phyloP scores from a whole-genome alignment of 2,888 invertebrate genomes.

The Rhagonycha fulva region DNA sequence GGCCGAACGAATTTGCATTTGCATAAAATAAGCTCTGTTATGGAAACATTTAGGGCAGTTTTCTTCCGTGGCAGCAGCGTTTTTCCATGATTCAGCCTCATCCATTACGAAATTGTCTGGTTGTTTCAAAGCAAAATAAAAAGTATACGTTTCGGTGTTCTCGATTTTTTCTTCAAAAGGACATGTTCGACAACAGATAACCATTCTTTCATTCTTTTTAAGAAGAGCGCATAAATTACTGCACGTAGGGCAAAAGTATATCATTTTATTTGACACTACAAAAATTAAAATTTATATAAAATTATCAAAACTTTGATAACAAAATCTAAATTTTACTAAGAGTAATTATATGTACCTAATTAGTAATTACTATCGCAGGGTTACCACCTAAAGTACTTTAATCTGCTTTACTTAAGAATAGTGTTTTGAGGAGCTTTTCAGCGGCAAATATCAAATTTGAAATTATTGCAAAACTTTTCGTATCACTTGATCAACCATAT shows the following conservation, averaged over 20 bases:
- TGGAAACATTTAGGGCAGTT: constrained; percentile 92
- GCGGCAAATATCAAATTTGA: too few relatives aligned
- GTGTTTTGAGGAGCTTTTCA: too few relatives aligned
- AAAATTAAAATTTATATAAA: background rate
- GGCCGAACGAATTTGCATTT: constrained; percentile 96
- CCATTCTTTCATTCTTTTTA: constrained; percentile 68
- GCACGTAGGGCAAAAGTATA: constrained; percentile 89
- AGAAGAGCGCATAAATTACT: constrained; percentile 85
- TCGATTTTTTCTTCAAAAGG: constrained; percentile 85
- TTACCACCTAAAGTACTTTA: too few relatives aligned
- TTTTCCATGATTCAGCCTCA: constrained; percentile 95
- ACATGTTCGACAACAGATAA: constrained; percentile 88
- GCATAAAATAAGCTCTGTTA: constrained; percentile 92
- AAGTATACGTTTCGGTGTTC: constrained; percentile 71
- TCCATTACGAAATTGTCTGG: constrained; percentile 93
- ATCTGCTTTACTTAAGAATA: too few relatives aligned
- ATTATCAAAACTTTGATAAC: background rate
- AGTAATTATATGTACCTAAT: too few relatives aligned
- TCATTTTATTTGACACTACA: constrained; percentile 54
- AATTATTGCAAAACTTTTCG: too few relatives aligned
- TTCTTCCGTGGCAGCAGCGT: constrained; percentile 95
- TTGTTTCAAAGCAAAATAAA: constrained; percentile 91
- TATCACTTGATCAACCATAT: too few relatives aligned
- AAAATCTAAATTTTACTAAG: too few relatives aligned
- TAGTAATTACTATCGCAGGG: too few relatives aligned